Conservation (phyloP, 2,113 vertebrate species). For the Varanus komodoensis region DNA sequence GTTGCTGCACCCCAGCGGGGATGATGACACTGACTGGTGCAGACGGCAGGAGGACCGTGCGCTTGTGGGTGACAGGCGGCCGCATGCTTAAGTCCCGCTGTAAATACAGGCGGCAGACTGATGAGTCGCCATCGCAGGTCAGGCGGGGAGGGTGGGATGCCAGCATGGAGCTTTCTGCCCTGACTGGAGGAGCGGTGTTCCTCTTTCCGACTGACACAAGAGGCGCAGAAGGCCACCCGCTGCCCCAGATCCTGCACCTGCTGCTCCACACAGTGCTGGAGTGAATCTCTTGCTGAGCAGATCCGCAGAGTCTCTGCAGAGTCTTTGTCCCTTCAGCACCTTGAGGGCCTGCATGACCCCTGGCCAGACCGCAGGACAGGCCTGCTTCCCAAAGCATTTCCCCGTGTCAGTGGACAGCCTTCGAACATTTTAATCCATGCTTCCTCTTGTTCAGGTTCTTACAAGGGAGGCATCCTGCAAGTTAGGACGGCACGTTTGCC, state of each 20-base stretch:
- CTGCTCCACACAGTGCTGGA: not conserved
- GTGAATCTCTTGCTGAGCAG: not conserved
- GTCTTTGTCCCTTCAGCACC: too few species aligned
- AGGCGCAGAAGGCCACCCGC: too few species aligned
- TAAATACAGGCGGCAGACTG: not conserved
- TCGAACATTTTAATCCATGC: not conserved
- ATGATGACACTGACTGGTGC: not conserved
- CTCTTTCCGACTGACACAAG: not conserved
- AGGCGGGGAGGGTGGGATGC: not conserved
- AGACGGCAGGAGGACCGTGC: not conserved
- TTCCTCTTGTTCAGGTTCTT: not conserved
- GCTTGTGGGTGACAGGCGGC: not conserved
- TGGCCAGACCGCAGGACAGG: not conserved
- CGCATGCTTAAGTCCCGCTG: not conserved
- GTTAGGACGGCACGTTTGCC: not conserved
- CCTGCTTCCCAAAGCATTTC: not conserved
- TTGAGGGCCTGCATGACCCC: too few species aligned
- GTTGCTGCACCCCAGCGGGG: not conserved
- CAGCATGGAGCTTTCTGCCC: fast-evolving
- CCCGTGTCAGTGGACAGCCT: too few species aligned
- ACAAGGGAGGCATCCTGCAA: not conserved
- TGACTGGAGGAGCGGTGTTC: not conserved
- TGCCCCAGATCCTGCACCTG: not conserved
- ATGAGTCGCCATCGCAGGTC: fast-evolving
- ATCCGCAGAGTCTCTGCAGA: not conserved